These are phyloP conservation scores for Leptodirus hochenwartii DNA, from an alignment of 2,888 invertebrate genomes.

Conservation along the genomic window DNA sequence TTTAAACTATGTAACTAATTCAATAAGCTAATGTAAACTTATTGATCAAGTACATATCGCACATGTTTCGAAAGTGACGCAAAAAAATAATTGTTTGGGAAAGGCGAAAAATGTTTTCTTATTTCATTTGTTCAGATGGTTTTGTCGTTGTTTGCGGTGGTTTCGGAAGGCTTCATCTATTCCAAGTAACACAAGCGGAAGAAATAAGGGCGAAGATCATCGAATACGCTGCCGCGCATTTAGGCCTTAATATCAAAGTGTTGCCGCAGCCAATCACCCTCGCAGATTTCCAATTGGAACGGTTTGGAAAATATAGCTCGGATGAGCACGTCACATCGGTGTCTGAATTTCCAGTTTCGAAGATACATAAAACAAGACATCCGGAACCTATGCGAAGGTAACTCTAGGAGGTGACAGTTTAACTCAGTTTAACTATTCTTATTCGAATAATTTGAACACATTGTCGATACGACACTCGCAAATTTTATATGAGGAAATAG, in stretches of 20 bases:
- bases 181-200: conserved; percentile 69
- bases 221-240: conserved; percentile 61
- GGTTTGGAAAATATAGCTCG: conserved; percentile 85
- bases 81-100: no score
- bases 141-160: conserved; percentile 83
- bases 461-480: no score
- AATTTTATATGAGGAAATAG: no score
- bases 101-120: no score
- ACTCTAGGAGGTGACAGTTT: no score
- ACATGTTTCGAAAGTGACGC: no score
- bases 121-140: conserved; percentile 37
- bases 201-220: conserved; percentile 74
- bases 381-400: conserved; percentile 68
- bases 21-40: no score
- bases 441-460: no score
- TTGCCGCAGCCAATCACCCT: conserved; percentile 58
- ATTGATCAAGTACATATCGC: no score
- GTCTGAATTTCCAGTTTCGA: conserved; percentile 92
- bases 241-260: conserved; percentile 72
- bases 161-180: conserved; percentile 80
- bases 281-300: conserved; percentile 70
- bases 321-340: conserved; percentile 94
- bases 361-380: conserved; percentile 63
- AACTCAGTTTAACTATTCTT: no score
- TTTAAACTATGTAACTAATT: no score